phyloP scores from a whole-genome alignment of 2,797 vertebrate species.

The Phaenicophaeus curvirostris region DNA sequence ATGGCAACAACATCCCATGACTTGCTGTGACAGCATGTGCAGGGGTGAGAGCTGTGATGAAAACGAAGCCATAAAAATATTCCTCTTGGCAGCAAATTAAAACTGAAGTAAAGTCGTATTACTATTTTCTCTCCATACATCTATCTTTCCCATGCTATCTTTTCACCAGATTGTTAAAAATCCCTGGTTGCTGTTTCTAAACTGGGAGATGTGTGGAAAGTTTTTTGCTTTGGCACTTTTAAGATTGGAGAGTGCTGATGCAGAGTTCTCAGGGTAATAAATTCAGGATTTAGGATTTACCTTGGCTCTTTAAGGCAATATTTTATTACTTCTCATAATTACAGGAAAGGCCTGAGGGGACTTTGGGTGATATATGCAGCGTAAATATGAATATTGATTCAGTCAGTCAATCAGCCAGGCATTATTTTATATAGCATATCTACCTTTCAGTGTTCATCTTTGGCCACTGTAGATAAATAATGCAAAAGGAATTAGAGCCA shows the following conservation, averaged over 20 bases:
- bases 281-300: slow-evolving; percentile 21
- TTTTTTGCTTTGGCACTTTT: background rate
- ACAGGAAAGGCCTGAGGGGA: background rate
- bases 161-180: background rate
- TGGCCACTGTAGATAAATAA: background rate
- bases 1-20: background rate
- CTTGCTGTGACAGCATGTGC: background rate
- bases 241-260: slow-evolving; percentile 6
- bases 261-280: slow-evolving; percentile 7
- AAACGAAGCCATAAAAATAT: background rate
- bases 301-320: slow-evolving; percentile 13
- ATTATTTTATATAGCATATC: background rate
- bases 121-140: background rate
- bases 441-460: background rate
- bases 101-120: background rate
- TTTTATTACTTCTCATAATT: slow-evolving; percentile 1
- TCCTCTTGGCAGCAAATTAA: background rate
- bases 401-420: background rate
- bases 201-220: background rate
- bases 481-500: background rate
- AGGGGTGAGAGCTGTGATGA: background rate
- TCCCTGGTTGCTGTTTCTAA: background rate
- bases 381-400: slow-evolving; percentile 17
- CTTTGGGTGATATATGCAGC: background rate
- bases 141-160: background rate